These are phyloP conservation scores for Pasiphila rectangulata DNA, from an alignment of 2,888 invertebrate genomes.

Conservation along the genomic window DNA sequence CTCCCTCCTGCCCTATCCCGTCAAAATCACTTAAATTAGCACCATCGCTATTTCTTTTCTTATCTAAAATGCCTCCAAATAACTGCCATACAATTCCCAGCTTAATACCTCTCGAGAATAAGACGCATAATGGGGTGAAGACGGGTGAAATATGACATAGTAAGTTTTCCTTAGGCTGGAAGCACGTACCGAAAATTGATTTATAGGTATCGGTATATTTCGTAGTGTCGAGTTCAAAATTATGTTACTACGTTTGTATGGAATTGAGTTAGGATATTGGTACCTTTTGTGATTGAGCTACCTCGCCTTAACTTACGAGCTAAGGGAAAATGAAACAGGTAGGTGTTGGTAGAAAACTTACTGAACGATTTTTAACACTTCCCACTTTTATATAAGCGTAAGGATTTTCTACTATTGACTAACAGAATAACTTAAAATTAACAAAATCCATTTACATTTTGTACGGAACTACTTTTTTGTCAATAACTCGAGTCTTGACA, in stretches of 20 bases:
- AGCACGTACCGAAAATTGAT: slow-evolving; percentile 54
- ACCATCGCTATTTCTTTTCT: slow-evolving; percentile 58
- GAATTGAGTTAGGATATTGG: slow-evolving; percentile 14
- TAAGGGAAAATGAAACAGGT: no score
- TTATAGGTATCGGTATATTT: slow-evolving; percentile 52
- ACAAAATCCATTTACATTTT: no score
- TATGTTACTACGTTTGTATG: slow-evolving; percentile 31
- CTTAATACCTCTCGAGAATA: slow-evolving; percentile 25
- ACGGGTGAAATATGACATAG: slow-evolving; percentile 30
- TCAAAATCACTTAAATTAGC: slow-evolving; percentile 63
- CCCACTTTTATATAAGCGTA: no score
- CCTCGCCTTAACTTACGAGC: no score
- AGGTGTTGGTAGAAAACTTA: no score
- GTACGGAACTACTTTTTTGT: no score
- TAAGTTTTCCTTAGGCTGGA: slow-evolving; percentile 31
- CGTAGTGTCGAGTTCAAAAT: slow-evolving; percentile 42
- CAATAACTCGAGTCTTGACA: no score
- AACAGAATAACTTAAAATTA: no score
- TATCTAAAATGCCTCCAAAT: slow-evolving; percentile 42
- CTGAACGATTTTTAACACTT: no score
- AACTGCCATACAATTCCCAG: not conserved
- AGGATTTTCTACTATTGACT: no score
- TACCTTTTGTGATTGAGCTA: slow-evolving; percentile 9
- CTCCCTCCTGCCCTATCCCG: slow-evolving; percentile 46
- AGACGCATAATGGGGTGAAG: slow-evolving; percentile 7